Base-by-base conservation (phyloP, 2,113 vertebrate species). In the Myanophis thanlyinensis region DNA sequence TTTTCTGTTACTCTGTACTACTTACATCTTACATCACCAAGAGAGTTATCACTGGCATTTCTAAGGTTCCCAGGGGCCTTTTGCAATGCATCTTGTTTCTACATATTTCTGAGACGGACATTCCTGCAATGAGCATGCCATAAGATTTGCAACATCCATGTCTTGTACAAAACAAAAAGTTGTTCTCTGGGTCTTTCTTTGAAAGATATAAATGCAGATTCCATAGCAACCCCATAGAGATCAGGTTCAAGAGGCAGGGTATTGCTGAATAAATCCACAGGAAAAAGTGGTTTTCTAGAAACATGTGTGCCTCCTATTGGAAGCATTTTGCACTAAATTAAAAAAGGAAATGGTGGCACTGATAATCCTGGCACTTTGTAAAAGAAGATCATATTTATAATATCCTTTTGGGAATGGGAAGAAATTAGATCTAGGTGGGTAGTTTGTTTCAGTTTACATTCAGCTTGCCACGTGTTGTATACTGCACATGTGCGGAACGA, bases 21-120 rank as follows among this genome's bases (percentile, higher is more conserved):
- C 44, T 51, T 95, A 94, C 86, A 85, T 94, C 95, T 95, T 97
- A n/a, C n/a, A n/a, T n/a, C n/a, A n/a, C 95, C 95, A 96, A 96
- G 95, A 91, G 4, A 0, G 86, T 88, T 46, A 89, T 93, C 96
- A 92, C 90, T 53, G 90, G 6, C 9, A 67, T 95, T 95, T 80
- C 94, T 94, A 0, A 91, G 94, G 85, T 94, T 93, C 67, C 90
- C 93, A 90, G 51, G 46, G 89, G 88, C 35, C 91, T 46, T 93
- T 1, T 53, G 23, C 1, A 94, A 20, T 30, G 27, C 49, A 27
- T 11, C 93, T 93, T 23, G 1, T 51, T 88, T 47, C 3, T 73
- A n/a, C 86, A 51, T n/a, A 89, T 67, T 93, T 88, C 93, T 93
- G 85, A 96, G 89, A 90, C 40, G 89, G 47, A 93, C 90, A 89